Conservation (phyloP, 1,140 invertebrate genomes). For the Hypsibius dujardini region DNA sequence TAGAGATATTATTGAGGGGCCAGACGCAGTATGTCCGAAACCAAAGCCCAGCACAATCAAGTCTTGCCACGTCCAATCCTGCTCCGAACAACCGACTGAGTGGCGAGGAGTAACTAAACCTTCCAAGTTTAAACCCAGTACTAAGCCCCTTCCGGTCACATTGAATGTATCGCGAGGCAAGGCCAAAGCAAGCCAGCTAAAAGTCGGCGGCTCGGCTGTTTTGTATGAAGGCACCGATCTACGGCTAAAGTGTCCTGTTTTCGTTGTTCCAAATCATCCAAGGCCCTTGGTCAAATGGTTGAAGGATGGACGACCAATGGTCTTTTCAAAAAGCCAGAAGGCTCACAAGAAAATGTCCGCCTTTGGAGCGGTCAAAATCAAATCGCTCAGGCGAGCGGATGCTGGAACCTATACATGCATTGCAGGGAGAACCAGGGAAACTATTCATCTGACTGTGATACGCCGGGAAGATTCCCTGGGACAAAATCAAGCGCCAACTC, state of each 20-base stretch:
- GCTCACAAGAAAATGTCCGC: slow-evolving; percentile 17
- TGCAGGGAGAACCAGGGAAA: slow-evolving; percentile 8
- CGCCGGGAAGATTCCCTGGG: not conserved
- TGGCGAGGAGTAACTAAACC: not conserved
- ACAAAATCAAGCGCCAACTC: not conserved
- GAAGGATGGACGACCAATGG: not conserved
- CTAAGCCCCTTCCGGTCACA: not conserved
- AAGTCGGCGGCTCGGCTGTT: slow-evolving; percentile 58
- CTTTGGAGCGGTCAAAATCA: slow-evolving; percentile 18
- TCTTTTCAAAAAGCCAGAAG: not conserved
- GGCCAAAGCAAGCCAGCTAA: slow-evolving; percentile 20
- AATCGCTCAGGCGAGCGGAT: not conserved
- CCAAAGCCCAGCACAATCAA: slow-evolving; percentile 25
- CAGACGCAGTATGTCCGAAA: slow-evolving; percentile 27
- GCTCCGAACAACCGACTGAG: not conserved
- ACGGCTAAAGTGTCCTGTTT: slow-evolving; percentile 70
- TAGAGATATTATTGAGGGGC: slow-evolving; percentile 40
- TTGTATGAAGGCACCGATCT: slow-evolving; percentile 66
- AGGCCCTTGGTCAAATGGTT: slow-evolving; percentile 3
- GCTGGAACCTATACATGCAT: slow-evolving; percentile 19
- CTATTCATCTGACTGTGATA: not conserved
- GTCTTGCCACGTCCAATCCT: slow-evolving; percentile 25
- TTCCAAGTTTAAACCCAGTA: not conserved
- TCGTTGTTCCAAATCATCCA: not conserved
- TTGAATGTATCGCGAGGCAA: not conserved